These are phyloP conservation scores for Cinclus mexicanus DNA, from an alignment of 2,113 vertebrate species.

Conservation along the genomic window DNA sequence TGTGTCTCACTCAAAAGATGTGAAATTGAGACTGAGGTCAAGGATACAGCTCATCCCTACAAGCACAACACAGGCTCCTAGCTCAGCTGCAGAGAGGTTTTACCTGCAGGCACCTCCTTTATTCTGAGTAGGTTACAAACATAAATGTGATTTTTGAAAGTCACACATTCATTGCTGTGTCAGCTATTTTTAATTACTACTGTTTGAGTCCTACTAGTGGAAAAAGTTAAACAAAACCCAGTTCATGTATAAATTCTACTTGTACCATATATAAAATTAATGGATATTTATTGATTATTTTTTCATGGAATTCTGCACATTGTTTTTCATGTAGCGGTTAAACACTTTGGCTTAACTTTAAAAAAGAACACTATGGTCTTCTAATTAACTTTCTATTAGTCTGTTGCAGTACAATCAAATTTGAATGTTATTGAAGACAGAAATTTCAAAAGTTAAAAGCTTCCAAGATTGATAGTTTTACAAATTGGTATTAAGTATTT, in stretches of 20 bases:
- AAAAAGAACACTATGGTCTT: background rate
- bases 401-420: background rate
- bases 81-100: background rate
- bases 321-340: background rate
- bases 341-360: background rate
- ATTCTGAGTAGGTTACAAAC: background rate
- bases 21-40: background rate
- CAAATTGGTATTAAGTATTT: conserved; percentile 74
- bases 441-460: conserved; percentile 52
- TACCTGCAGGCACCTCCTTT: background rate
- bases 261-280: background rate
- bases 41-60: background rate
- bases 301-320: background rate
- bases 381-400: conserved; percentile 15
- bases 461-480: conserved; percentile 64
- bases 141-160: background rate
- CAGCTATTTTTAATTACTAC: background rate
- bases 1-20: background rate
- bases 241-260: background rate
- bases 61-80: background rate
- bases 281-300: background rate
- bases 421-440: background rate
- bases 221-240: background rate
- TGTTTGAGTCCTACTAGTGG: background rate
- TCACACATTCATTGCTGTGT: background rate